phyloP scores from a whole-genome alignment of 1,140 invertebrate species.

The Hyles vespertilio region DNA sequence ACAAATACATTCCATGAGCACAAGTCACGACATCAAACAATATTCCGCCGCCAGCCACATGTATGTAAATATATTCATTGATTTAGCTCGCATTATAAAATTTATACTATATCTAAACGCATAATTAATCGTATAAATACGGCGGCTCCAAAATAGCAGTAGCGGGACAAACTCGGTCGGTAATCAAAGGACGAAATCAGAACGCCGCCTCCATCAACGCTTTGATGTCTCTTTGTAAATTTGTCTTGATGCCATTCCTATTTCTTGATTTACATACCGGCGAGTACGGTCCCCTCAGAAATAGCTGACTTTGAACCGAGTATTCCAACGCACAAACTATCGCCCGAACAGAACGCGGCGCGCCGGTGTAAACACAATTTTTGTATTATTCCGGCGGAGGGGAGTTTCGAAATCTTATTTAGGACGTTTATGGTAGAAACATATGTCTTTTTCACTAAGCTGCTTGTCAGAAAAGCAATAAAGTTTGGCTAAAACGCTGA shows the following conservation, averaged over 20 bases:
- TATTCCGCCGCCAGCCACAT: too few relatives aligned
- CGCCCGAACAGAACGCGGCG: background rate
- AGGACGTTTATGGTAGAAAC: constrained; percentile 1
- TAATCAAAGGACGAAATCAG: constrained; percentile 64
- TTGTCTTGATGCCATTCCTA: constrained; percentile 32
- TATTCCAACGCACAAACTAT: constrained; percentile 13
- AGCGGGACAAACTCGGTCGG: constrained; percentile 32
- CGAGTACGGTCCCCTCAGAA: constrained; percentile 17
- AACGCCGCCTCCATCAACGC: constrained; percentile 41
- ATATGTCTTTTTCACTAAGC: background rate
- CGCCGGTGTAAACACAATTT: constrained; percentile 1
- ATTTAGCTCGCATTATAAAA: too few relatives aligned
- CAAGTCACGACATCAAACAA: too few relatives aligned
- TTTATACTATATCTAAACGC: too few relatives aligned
- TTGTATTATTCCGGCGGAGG: background rate
- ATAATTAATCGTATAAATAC: too few relatives aligned
- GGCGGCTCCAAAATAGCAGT: constrained; percentile 44
- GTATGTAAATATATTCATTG: too few relatives aligned
- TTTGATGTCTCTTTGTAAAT: constrained; percentile 57
- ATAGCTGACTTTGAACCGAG: constrained; percentile 25
- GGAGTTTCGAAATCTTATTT: too few relatives aligned
- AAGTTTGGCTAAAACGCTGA: constrained; percentile 27
- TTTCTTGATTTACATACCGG: constrained; percentile 33
- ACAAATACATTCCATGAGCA: too few relatives aligned
- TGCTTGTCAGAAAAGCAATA: constrained; percentile 29